phyloP scores from a whole-genome alignment of 2,888 invertebrate species.

The Ctenicera cuprea region DNA sequence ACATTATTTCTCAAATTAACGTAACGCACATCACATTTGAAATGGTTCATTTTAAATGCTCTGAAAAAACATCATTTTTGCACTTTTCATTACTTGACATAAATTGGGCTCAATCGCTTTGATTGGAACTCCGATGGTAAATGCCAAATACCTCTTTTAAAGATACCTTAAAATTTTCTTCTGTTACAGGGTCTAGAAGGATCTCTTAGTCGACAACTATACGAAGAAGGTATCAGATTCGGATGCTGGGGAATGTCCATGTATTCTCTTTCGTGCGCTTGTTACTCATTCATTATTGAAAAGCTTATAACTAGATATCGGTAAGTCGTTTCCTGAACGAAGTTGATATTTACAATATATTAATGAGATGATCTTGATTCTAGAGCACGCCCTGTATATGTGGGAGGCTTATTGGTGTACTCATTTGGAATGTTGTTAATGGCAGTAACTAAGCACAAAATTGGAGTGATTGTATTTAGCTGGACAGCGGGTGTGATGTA shows the following conservation, averaged over 20 bases:
- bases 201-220: conserved; percentile 78
- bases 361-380: conserved; percentile 2
- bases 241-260: conserved; percentile 98
- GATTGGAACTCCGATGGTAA: no score
- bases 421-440: conserved; percentile 92
- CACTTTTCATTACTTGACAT: no score
- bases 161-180: no score
- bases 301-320: conserved; percentile 84
- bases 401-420: conserved; percentile 92
- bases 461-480: conserved; percentile 90
- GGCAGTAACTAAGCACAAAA: conserved; percentile 84
- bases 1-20: no score
- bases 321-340: conserved; percentile 70
- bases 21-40: no score
- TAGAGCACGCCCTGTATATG: conserved; percentile 91
- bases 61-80: no score
- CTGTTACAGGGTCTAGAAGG: conserved; percentile 80
- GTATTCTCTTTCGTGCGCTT: conserved; percentile 95
- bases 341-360: no score
- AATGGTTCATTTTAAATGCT: no score
- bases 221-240: conserved; percentile 94
- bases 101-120: no score
- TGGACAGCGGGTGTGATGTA: conserved; percentile 98
- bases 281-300: conserved; percentile 93
- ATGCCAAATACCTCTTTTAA: no score